A percentile compares a stretch with the other conserved stretches of the same genome.
Evolutionary conservation across 23 tunicate genomes (phyloP).

Genomic region (Ascidia mentula): DNA sequence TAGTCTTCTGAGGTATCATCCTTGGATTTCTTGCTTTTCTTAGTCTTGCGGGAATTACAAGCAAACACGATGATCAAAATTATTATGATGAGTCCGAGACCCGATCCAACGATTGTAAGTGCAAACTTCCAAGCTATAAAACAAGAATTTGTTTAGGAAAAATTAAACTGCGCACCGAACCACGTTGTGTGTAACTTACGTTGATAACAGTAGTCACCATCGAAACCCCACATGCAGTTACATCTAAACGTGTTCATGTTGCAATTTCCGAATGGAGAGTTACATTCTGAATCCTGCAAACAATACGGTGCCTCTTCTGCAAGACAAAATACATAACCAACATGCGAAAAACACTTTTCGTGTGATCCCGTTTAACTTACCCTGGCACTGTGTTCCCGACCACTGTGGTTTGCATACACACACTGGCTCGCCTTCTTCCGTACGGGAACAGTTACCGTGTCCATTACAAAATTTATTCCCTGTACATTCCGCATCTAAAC

Average conservation of each 20-base stretch:
- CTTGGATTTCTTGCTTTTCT: neutral
- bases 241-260: neutral
- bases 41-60: neutral
- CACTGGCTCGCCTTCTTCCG: neutral
- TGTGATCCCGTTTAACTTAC: neutral
- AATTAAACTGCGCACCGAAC: neutral
- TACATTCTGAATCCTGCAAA: neutral
- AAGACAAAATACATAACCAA: neutral
- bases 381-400: neutral
- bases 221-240: slow-evolving; percentile 24
- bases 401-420: neutral
- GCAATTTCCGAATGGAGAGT: slow-evolving; percentile 21
- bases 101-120: slow-evolving; percentile 10
- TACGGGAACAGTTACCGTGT: neutral
- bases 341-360: neutral
- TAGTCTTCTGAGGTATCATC: no score
- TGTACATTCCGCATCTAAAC: neutral
- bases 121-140: slow-evolving; percentile 23
- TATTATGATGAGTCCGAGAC: slow-evolving; percentile 18
- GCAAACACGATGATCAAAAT: neutral
- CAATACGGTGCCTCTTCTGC: neutral
- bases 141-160: neutral
- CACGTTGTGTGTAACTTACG: no score
- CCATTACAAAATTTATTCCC: neutral
- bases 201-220: slow-evolving; percentile 3